Evolutionary conservation across 2,888 invertebrate species (phyloP), one percentile per base, ranked within the genome.

Genomic region (Heteromurus nitidus): DNA sequence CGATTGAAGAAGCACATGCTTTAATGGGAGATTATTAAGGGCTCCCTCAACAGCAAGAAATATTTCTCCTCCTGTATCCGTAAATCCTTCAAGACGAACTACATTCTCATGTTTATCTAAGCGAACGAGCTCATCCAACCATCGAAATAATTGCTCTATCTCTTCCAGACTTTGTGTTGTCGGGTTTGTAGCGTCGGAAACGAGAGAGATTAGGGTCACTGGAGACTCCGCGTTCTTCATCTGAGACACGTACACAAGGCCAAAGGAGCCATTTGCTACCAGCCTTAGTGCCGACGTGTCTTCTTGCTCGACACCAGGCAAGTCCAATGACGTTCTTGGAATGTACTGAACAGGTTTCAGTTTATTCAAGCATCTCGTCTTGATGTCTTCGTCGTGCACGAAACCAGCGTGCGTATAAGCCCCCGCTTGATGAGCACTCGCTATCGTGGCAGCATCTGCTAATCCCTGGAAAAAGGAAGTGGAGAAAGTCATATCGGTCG

Each of bases 71-170:
- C 93, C 91, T 13, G 93, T 94, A 88, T 95, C 95, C 88, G 94
- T 94, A 42, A 95, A 94, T 0, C 96, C 96, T 86, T 95, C 91
- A 55, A 96, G 92, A 76, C 93, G 91, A 7, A 95, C 90, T 0
- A 95, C 90, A 89, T 95, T 93, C 55, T 93, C 92, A 88, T 95
- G 93, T 75, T 92, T 92, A 84, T 93, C 93, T 13, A 93, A 90
- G 88, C 92, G 92, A 16, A 94, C 93, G 31, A 95, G 90, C 26
- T 93, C 89, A 85, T 95, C 94, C 62, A 96, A 89, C 87, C 95
- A 95, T 13, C 74, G 76, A 18, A 69, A 73, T 5, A 84, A 60
- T 16, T 75, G 73, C 18, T 85, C 83, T 22, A 80, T 55, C 2
- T 83, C 82, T 11, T 79, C 82, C 28, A 74, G 22, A 18, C 79